Evolutionary conservation across 2,797 vertebrate genomes (phyloP).

Genomic region (Platyrinchus mystaceus): DNA sequence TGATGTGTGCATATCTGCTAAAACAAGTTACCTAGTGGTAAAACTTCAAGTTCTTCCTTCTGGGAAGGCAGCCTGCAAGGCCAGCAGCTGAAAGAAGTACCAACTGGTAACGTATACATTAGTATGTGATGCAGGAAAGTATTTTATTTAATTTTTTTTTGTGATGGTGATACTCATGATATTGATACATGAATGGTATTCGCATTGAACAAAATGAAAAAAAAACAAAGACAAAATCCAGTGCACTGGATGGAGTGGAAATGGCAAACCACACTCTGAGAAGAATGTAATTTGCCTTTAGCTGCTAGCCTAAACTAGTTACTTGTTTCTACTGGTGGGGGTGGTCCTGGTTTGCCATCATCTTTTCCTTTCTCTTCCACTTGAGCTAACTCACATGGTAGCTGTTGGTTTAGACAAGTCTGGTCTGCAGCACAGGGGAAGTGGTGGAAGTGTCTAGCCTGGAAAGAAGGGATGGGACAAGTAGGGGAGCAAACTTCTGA

Average conservation of each 20-base stretch:
- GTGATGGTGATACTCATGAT: not conserved
- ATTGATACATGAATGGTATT: not conserved
- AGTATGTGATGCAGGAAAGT: not conserved
- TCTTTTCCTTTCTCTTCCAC: not conserved
- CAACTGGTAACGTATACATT: slow-evolving; percentile 29
- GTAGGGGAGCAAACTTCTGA: not conserved
- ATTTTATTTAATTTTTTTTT: not conserved
- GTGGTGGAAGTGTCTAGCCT: not conserved
- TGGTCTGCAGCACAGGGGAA: not conserved
- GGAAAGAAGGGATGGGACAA: not conserved
- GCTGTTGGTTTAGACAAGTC: not conserved
- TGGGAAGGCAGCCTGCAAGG: slow-evolving; percentile 53
- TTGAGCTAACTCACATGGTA: not conserved
- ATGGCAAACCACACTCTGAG: not conserved
- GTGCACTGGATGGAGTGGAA: not conserved
- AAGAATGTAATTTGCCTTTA: not conserved
- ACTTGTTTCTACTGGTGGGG: not conserved
- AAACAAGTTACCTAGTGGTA: slow-evolving; percentile 46
- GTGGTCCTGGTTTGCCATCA: not conserved
- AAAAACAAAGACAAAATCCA: not conserved
- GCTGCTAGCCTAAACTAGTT: not conserved
- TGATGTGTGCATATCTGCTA: slow-evolving; percentile 26
- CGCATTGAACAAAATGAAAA: not conserved
- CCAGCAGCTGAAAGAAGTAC: slow-evolving; percentile 32
- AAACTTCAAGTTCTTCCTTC: slow-evolving; percentile 44